phyloP scores from a whole-genome alignment of 2,113 vertebrate genomes.

The Eonycteris spelaea region DNA sequence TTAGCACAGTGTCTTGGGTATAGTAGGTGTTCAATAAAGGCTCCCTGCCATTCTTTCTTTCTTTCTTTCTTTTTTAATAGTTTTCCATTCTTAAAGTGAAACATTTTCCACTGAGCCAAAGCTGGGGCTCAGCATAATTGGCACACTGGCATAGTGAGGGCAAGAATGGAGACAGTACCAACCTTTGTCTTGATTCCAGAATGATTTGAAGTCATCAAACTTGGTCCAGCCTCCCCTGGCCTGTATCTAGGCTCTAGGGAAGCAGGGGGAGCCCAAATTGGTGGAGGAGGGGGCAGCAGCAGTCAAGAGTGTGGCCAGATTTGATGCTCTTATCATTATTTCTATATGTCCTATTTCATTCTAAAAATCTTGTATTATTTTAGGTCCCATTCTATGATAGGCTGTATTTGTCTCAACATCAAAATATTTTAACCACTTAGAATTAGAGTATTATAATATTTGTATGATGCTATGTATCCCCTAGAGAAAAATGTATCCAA shows the following conservation, averaged over 20 bases:
- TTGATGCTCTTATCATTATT: background rate
- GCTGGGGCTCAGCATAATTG: background rate
- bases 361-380: background rate
- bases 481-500: background rate
- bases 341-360: slow-evolving; percentile 11
- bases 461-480: background rate
- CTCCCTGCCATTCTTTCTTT: background rate
- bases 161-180: fast-evolving
- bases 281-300: fast-evolving
- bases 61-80: background rate
- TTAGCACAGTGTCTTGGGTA: background rate
- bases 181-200: background rate
- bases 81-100: background rate
- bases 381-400: background rate
- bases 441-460: background rate
- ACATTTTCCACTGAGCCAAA: background rate
- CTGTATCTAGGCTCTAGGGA: background rate
- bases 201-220: too few species aligned
- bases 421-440: background rate
- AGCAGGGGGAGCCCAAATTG: background rate
- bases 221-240: fast-evolving
- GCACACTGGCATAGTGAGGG: fast-evolving
- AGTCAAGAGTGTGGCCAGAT: background rate
- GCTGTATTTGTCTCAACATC: background rate
- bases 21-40: background rate